A percentile compares a stretch with the other conserved stretches of the same genome.
phyloP scores from a whole-genome alignment of 2,797 vertebrate genomes.

The Acipenser oxyrinchus region DNA sequence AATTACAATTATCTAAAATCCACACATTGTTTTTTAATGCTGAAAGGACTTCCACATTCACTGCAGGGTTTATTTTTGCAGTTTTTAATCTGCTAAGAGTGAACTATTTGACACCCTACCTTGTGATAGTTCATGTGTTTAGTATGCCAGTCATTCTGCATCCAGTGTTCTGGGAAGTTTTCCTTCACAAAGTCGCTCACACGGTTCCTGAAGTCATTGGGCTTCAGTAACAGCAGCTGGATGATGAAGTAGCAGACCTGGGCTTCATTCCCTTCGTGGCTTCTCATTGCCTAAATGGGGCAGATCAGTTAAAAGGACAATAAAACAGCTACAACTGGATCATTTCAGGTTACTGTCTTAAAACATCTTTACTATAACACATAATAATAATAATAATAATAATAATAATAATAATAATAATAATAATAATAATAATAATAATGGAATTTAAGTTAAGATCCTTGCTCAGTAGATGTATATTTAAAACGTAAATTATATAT shows the following conservation, averaged over 20 bases:
- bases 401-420: no score
- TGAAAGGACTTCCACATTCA: background rate
- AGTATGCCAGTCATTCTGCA: constrained; percentile 97
- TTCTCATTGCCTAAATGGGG: constrained; percentile 81
- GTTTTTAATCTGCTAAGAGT: constrained; percentile 4
- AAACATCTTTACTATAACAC: no score
- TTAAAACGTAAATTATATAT: no score
- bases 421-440: no score
- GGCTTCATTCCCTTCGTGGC: constrained; percentile 96
- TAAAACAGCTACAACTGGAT: no score
- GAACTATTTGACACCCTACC: constrained; percentile 49
- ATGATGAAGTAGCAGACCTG: constrained; percentile 99
- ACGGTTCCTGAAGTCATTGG: constrained; percentile 94
- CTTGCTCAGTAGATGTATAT: no score
- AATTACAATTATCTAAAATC: background rate
- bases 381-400: no score
- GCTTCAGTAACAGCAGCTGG: constrained; percentile 91
- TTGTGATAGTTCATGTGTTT: constrained; percentile 98
- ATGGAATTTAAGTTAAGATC: no score
- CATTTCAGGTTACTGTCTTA: no score
- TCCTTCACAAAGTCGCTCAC: constrained; percentile 98
- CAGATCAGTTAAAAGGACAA: no score
- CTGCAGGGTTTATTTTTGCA: background rate
- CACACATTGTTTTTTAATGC: background rate
- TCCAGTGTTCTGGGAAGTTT: constrained; percentile 96